These are phyloP conservation scores for Zoroaster sp. DNA, from an alignment of 53 echinoderm and acorn worm species.

Conservation along the genomic window DNA sequence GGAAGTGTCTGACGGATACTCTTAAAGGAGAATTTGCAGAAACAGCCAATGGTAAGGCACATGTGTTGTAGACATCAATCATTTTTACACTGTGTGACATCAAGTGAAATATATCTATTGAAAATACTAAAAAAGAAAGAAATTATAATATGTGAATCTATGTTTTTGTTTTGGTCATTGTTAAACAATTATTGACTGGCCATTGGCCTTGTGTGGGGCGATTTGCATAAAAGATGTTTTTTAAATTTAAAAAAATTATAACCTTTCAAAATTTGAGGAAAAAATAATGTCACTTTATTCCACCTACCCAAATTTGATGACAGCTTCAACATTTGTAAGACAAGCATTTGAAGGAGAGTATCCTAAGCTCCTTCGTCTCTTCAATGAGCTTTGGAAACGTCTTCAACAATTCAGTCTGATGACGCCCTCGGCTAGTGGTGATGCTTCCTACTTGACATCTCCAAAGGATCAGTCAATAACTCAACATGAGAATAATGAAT, in stretches of 20 bases:
- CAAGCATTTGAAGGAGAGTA: constrained; percentile 99
- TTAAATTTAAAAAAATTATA: too few species aligned
- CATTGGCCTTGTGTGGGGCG: too few species aligned
- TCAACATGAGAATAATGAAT: constrained; percentile 42
- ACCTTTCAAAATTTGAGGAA: too few species aligned
- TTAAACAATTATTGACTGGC: too few species aligned
- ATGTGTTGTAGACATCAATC: neutral
- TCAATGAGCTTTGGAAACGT: constrained; percentile 96
- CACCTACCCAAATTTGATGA: too few species aligned
- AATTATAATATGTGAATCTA: too few species aligned
- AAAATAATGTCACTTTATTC: too few species aligned
- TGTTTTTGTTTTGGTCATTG: too few species aligned
- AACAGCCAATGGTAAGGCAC: constrained; percentile 73
- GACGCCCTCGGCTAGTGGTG: constrained; percentile 50
- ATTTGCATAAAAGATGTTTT: too few species aligned
- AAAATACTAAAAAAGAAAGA: too few species aligned
- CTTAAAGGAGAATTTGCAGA: constrained; percentile 85
- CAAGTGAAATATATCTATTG: too few species aligned
- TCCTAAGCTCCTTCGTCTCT: constrained; percentile 84
- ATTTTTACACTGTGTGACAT: neutral
- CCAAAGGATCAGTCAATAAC: constrained; percentile 45
- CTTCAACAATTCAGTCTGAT: constrained; percentile 85
- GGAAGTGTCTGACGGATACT: constrained; percentile 79
- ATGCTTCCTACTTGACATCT: constrained; percentile 6
- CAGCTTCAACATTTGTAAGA: constrained; percentile 89